phyloP scores from a whole-genome alignment of 2,113 vertebrate genomes.

The Thymallus thymallus region DNA sequence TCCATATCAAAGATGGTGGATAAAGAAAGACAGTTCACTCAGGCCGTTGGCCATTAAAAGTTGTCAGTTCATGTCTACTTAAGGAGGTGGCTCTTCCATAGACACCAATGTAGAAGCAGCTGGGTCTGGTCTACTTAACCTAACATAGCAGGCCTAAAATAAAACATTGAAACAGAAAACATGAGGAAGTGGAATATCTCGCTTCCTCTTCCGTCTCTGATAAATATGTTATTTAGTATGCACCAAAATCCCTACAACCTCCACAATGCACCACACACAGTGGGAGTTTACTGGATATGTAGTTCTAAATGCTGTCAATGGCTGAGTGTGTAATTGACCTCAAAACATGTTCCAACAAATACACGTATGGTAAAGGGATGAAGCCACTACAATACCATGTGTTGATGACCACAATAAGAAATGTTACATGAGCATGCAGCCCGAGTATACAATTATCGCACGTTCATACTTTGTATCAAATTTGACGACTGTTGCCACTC shows the following conservation, averaged over 20 bases:
- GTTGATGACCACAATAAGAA: not conserved
- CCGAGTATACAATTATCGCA: not conserved
- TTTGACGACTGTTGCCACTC: not conserved
- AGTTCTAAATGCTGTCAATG: slow-evolving; percentile 25
- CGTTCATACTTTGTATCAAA: not conserved
- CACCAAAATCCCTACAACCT: slow-evolving; percentile 42
- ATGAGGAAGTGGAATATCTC: too few relatives aligned
- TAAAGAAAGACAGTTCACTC: too few relatives aligned
- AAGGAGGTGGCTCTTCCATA: too few relatives aligned
- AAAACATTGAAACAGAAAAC: too few relatives aligned
- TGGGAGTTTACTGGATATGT: slow-evolving; percentile 19
- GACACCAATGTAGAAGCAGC: too few relatives aligned
- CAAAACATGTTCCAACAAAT: not conserved
- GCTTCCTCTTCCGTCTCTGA: too few relatives aligned
- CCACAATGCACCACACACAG: slow-evolving; percentile 39
- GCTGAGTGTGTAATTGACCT: not conserved
- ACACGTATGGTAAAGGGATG: not conserved
- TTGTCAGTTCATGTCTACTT: too few relatives aligned
- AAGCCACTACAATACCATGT: not conserved
- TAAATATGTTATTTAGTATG: rapidly evolving
- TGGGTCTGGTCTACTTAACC: too few relatives aligned
- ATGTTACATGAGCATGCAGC: not conserved
- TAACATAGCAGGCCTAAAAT: too few relatives aligned
- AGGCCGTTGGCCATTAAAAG: too few relatives aligned
- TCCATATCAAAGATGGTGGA: too few relatives aligned